Base-by-base conservation (phyloP, 2,113 vertebrate species). In the Scomber japonicus region DNA sequence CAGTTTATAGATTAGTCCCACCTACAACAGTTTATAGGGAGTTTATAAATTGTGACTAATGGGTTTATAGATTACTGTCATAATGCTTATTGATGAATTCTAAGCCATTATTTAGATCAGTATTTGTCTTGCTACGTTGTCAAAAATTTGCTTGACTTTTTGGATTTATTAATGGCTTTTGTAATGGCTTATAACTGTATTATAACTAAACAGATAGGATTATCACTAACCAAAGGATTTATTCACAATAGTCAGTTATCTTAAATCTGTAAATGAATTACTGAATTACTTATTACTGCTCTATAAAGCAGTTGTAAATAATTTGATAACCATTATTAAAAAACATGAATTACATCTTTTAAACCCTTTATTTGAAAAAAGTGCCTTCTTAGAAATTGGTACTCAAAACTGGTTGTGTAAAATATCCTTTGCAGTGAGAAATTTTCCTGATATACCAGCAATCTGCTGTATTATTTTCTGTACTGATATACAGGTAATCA, bases 381-480 rank as follows among this genome's bases (percentile, higher is more conserved):
- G n/a, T 9, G 11, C 10, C 21, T 78, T 59, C 53, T 54, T 44
- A 46, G n/a, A 76, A 55, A 54, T n/a, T 54, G 14, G 0, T 17
- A 17, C 3, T 0, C 15, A 50, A 7, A 11, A 30, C 45, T 9
- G n/a, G 49, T 59, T 57, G 17, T 31, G 3, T 19, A 44, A 55
- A 45, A 45, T 24, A 17, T 56, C n/a, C 10, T 53, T 35, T 14
- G 27, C 30, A 40, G 65, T 15, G 14, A 4, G 35, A 62, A 11
- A 61, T 59, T 17, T 40, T 35, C 5, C 35, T 19, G 17, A 16
- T 0, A 53, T 4, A 53, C 14, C 17, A 31, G 48, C 57, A 73
- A 15, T 27, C 30, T 40, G 57, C 17, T 53, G n/a, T 51, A 19
- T 73, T 55, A 63, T 45, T 71, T 65, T 40, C 11, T 61, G 21